Percentiles rank a stretch among this genome's conserved stretches.
These are phyloP conservation scores for Neopelma chrysocephalum DNA, from an alignment of 2,797 vertebrate species.

Conservation along the genomic window DNA sequence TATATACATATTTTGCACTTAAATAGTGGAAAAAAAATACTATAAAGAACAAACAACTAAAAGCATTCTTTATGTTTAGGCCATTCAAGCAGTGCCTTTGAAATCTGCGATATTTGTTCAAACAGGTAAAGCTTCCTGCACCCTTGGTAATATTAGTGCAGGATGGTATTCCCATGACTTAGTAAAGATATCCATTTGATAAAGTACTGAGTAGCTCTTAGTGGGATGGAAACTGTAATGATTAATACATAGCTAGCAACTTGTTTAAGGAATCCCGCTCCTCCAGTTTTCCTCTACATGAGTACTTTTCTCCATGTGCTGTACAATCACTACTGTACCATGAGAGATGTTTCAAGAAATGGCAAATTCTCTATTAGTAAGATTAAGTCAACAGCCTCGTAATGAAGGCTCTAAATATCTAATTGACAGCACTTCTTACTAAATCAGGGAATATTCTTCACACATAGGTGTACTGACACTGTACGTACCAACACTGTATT, in stretches of 20 bases:
- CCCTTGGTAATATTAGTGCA: background rate
- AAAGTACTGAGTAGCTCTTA: background rate
- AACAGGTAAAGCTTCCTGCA: background rate
- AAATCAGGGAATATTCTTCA: background rate
- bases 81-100: background rate
- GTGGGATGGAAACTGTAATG: background rate
- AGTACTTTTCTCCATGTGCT: background rate
- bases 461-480: background rate
- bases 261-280: background rate
- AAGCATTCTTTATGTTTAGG: background rate
- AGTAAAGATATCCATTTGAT: background rate
- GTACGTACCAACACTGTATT: background rate
- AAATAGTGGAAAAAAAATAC: background rate
- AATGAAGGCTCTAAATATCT: background rate
- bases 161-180: background rate
- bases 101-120: background rate
- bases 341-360: background rate
- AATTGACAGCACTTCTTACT: background rate
- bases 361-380: background rate
- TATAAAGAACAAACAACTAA: accelerated
- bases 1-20: background rate
- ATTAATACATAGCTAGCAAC: background rate
- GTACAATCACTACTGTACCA: background rate
- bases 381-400: background rate
- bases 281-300: background rate